phyloP scores from a whole-genome alignment of 2,797 vertebrate species.

The Podargus strigoides region DNA sequence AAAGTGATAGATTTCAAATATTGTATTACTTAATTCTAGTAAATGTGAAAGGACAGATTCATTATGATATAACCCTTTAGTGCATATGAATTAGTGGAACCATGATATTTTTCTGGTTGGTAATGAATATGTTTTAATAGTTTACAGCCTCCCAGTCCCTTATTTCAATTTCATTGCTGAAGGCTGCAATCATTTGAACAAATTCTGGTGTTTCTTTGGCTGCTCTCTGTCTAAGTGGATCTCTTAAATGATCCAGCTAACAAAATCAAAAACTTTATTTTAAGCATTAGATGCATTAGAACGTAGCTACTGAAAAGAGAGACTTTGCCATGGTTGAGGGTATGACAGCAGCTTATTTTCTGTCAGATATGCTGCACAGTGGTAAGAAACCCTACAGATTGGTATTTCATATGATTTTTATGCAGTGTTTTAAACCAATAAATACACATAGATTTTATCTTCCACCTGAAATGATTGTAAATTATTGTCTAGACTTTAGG shows the following conservation, averaged over 20 bases:
- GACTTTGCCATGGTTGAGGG: neutral
- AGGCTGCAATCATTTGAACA: neutral
- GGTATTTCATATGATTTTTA: neutral
- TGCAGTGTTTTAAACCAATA: neutral
- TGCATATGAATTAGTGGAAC: neutral
- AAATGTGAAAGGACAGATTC: neutral
- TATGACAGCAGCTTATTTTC: neutral
- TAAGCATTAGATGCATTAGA: neutral
- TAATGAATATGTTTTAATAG: neutral
- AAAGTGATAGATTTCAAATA: neutral
- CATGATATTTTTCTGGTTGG: neutral
- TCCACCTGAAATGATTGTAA: neutral
- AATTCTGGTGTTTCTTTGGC: neutral
- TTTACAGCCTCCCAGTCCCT: neutral
- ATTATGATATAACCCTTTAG: neutral
- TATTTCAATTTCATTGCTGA: neutral
- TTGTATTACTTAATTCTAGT: neutral
- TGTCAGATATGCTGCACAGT: neutral
- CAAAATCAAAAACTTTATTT: neutral
- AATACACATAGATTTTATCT: neutral
- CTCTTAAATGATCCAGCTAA: neutral
- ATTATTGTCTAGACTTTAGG: neutral
- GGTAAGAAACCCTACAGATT: neutral
- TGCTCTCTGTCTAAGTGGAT: neutral
- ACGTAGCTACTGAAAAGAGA: neutral